Evolutionary conservation across 2,113 vertebrate genomes (phyloP).

Genomic region (Eretmochelys imbricata): DNA sequence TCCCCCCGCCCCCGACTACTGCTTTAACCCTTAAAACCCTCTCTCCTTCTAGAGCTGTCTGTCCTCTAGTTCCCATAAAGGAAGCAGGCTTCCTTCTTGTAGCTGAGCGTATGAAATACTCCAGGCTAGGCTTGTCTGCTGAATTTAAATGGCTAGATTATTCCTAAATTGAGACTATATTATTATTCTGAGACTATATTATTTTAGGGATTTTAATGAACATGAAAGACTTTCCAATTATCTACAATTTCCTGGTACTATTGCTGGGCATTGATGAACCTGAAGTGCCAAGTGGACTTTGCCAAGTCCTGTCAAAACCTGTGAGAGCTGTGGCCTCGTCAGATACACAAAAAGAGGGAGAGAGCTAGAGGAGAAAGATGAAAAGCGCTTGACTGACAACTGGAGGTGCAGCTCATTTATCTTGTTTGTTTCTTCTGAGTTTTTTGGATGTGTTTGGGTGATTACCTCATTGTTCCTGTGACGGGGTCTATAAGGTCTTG

Average conservation of each 20-base stretch:
- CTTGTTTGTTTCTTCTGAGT: background rate
- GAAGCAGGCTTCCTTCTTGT: background rate
- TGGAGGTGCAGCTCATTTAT: background rate
- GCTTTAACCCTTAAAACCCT: background rate
- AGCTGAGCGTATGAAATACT: background rate
- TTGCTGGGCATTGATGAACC: background rate
- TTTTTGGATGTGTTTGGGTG: background rate
- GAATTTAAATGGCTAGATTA: background rate
- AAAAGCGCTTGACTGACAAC: background rate
- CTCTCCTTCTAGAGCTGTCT: background rate
- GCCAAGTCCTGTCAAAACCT: background rate
- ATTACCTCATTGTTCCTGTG: no score
- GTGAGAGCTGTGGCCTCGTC: background rate
- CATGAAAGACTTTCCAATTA: background rate
- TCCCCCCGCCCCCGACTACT: background rate
- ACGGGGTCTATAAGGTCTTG: no score
- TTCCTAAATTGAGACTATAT: background rate
- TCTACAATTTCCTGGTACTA: background rate
- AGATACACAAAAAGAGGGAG: background rate
- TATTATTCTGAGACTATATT: rapidly evolving
- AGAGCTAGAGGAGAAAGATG: background rate
- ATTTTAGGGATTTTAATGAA: rapidly evolving
- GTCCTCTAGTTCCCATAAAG: background rate
- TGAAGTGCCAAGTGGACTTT: background rate
- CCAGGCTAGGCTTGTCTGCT: background rate